Conservation (phyloP, 2,113 vertebrate genomes). For the Cranoglanis bouderius region DNA sequence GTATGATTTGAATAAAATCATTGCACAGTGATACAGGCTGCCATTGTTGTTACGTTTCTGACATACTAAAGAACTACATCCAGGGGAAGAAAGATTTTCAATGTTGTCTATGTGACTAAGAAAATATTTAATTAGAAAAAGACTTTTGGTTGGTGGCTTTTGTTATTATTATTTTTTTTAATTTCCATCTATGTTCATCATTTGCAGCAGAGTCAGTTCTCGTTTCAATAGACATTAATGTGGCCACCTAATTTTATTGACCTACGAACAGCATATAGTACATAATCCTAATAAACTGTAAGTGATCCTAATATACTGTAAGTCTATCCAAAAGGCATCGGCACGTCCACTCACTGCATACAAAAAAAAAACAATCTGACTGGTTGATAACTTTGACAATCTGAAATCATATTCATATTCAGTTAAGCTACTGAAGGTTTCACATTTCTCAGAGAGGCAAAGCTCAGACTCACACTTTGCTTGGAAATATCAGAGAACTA, state of each 20-base stretch:
- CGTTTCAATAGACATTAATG: neutral
- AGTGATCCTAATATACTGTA: neutral
- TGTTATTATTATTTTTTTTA: neutral
- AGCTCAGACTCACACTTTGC: neutral
- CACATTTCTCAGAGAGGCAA: neutral
- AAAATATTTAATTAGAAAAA: neutral
- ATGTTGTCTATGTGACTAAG: neutral
- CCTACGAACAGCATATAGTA: neutral
- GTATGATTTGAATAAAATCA: slow-evolving; percentile 41
- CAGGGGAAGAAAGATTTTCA: neutral
- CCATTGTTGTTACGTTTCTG: neutral
- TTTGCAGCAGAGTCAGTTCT: neutral
- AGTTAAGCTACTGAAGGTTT: neutral
- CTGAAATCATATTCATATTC: neutral
- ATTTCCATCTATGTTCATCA: neutral
- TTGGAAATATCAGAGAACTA: neutral
- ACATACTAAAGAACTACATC: neutral
- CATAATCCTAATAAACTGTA: neutral
- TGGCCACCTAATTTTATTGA: neutral
- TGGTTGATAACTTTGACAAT: neutral
- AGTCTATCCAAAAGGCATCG: neutral
- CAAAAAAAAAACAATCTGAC: neutral
- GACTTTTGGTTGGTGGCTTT: neutral
- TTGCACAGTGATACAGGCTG: slow-evolving; percentile 17
- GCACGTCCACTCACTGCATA: neutral